Evolutionary conservation across 1,140 invertebrate genomes (phyloP), one percentile per base, ranked within the genome.

Genomic region (Reticulitermes speratus): DNA sequence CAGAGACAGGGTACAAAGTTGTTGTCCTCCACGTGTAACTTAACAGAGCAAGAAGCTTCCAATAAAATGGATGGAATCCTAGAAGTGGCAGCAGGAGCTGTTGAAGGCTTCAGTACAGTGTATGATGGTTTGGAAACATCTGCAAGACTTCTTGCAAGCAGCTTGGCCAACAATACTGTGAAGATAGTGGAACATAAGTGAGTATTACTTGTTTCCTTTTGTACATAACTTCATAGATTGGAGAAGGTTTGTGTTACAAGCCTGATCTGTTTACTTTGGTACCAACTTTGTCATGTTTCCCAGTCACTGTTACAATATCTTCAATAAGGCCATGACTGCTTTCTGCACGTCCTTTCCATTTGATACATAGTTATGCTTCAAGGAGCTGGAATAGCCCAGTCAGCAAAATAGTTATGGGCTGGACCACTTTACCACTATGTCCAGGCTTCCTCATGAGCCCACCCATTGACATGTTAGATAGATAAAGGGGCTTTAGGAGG

Each of bases 171-270:
- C 86, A 95, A 96, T 89, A 96, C 95, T 8, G 95, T 96, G 3
- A 92, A 93, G 87, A 92, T 95, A 82, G 94, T 96, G 82, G 90
- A 94, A 88, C 94, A 96, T 89, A 95, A 94, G 94, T 95, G 92
- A 91, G 90, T 88, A 87, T 45, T 38, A 38, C 38, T 38, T 84
- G 48, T 69, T 84, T 6, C 65, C 32, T 85, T 32, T 84, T 44
- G 45, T 9, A 59, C 12, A 44, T 86, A 82, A 55, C 81, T 21
- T n/a, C 55, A 87, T 75, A 25, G 30, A 8, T 7, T 75, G 23
- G 7, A 75, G 69, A 16, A 75, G 38, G 38, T 5, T 19, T 21
- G 52, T 55, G 52, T 5, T 21, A 55, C 19, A 21, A 14, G 2
- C 14, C 3, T 19, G 52, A 21, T 55, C 19, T 55, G 52, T 55